A percentile compares a stretch with the other conserved stretches of the same genome.
phyloP scores from a whole-genome alignment of 2,113 vertebrate genomes.

The Psilopogon haemacephalus region DNA sequence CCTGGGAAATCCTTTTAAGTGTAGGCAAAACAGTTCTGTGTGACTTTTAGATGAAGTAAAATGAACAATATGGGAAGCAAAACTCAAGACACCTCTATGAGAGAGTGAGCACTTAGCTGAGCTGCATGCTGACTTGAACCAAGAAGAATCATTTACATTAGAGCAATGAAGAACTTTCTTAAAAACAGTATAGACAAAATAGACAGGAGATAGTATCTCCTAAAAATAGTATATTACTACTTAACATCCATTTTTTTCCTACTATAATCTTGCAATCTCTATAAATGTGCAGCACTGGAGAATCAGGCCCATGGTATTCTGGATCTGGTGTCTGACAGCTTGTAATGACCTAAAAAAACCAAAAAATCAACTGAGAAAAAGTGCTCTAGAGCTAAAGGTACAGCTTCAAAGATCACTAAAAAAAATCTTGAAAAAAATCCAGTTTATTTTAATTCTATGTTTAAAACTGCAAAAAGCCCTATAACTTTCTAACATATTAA shows the following conservation, averaged over 20 bases:
- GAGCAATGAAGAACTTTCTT: background rate
- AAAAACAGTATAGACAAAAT: background rate
- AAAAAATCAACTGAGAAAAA: background rate
- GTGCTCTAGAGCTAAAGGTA: background rate
- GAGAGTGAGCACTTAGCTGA: background rate
- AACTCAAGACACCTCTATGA: background rate
- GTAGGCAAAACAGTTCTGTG: background rate
- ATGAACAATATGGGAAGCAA: background rate
- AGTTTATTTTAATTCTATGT: background rate
- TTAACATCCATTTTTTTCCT: background rate
- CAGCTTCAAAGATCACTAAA: background rate
- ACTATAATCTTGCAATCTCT: background rate
- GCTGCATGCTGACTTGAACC: background rate
- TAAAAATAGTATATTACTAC: background rate
- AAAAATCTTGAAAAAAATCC: background rate
- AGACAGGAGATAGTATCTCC: background rate
- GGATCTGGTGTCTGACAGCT: background rate
- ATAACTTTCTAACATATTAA: background rate
- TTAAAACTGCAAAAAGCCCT: background rate
- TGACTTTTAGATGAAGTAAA: background rate
- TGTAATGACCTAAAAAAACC: background rate
- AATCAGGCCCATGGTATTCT: background rate
- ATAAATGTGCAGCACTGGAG: background rate
- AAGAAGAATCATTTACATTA: background rate
- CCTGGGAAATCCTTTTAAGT: background rate